Evolutionary conservation across 2,113 vertebrate species (phyloP).

Genomic region (Ia io): DNA sequence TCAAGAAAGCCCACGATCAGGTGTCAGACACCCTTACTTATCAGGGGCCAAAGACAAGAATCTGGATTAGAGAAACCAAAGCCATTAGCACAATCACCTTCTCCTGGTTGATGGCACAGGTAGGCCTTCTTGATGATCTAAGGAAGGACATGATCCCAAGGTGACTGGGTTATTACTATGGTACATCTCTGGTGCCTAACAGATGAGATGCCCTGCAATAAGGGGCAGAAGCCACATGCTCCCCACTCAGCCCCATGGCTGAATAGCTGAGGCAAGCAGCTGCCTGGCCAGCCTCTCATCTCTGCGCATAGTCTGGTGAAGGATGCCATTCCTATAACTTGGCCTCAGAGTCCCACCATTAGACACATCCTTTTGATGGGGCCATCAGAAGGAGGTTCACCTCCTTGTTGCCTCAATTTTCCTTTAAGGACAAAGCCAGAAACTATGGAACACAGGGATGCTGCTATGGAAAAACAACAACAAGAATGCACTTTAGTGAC

Average conservation of each 20-base stretch:
- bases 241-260: background rate
- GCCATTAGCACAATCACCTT: conserved; percentile 2
- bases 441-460: background rate
- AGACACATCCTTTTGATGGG: background rate
- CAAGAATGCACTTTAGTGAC: conserved; percentile 46
- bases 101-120: background rate
- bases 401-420: conserved; percentile 3
- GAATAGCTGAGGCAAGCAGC: background rate
- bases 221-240: background rate
- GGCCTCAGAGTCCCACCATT: background rate
- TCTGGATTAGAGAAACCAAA: conserved; percentile 1
- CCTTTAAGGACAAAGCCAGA: conserved; percentile 20
- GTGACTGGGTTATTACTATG: background rate
- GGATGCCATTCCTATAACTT: background rate
- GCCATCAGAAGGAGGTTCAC: background rate
- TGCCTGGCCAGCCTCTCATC: background rate
- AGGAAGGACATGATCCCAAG: background rate
- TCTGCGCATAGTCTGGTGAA: background rate
- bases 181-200: background rate
- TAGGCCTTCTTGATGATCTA: background rate
- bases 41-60: background rate
- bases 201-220: background rate
- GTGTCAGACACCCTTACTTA: background rate
- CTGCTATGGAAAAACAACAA: conserved; percentile 56
- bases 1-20: background rate